Conservation (phyloP, 2,113 vertebrate species). For the Callaeas wilsoni region DNA sequence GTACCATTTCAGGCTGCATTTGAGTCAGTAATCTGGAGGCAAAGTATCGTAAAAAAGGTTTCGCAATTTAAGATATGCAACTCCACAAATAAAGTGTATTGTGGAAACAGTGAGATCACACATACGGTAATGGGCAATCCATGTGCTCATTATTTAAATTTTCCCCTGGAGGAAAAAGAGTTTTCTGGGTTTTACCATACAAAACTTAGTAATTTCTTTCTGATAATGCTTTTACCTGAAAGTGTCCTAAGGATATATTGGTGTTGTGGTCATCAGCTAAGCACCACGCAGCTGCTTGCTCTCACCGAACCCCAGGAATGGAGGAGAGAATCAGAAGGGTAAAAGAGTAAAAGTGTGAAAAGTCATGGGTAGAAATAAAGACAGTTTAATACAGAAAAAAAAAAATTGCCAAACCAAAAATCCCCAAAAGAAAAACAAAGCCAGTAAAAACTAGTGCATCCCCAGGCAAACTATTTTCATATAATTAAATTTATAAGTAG, state of each 20-base stretch:
- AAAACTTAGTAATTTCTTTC: neutral
- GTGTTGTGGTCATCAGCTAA: neutral
- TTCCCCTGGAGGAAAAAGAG: neutral
- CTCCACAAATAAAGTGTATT: neutral
- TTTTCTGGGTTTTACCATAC: neutral
- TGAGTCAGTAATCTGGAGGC: neutral
- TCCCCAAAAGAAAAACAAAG: neutral
- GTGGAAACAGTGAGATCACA: neutral
- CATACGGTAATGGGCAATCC: neutral
- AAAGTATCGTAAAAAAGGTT: neutral
- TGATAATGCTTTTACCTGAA: neutral
- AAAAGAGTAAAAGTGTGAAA: neutral
- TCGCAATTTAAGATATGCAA: neutral
- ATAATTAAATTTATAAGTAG: neutral
- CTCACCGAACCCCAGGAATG: rapidly evolving
- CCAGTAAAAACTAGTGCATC: neutral
- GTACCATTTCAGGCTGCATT: neutral
- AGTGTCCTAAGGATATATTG: neutral
- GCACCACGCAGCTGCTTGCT: neutral
- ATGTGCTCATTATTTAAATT: neutral
- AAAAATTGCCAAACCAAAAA: neutral
- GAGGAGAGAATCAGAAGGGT: neutral
- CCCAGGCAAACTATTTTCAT: neutral
- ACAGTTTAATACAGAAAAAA: neutral
- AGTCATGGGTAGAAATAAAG: neutral